These are phyloP conservation scores for Ladona fulva DNA, from an alignment of 1,140 invertebrate species.

Conservation along the genomic window DNA sequence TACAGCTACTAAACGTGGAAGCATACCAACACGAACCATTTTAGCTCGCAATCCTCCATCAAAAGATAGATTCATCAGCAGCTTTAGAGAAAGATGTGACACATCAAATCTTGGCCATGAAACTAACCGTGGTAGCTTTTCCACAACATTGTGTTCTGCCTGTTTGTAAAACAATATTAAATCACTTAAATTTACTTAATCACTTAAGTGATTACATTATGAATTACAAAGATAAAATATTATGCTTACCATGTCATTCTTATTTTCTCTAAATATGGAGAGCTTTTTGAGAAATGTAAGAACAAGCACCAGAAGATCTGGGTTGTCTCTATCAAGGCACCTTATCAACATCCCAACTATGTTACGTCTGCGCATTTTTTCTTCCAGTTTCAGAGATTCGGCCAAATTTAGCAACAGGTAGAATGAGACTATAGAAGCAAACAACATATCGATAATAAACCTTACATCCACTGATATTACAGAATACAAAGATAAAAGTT, in stretches of 20 bases:
- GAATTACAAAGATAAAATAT: slow-evolving; percentile 17
- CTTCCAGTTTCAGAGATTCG: slow-evolving; percentile 64
- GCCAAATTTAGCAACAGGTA: slow-evolving; percentile 91
- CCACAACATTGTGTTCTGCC: slow-evolving; percentile 57
- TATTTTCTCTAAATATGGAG: slow-evolving; percentile 90
- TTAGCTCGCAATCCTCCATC: slow-evolving; percentile 74
- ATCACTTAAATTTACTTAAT: slow-evolving; percentile 4
- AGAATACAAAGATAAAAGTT: too few relatives aligned
- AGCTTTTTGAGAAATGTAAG: slow-evolving; percentile 92
- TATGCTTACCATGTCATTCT: slow-evolving; percentile 71
- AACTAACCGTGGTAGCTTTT: slow-evolving; percentile 63
- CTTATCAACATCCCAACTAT: slow-evolving; percentile 82
- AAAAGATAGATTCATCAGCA: slow-evolving; percentile 96
- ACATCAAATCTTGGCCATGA: slow-evolving; percentile 69
- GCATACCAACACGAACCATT: slow-evolving; percentile 82
- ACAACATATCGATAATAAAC: neutral
- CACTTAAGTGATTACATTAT: neutral
- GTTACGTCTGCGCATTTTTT: slow-evolving; percentile 94
- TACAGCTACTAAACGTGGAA: slow-evolving; percentile 82
- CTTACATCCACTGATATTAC: too few relatives aligned
- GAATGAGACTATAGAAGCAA: slow-evolving; percentile 52
- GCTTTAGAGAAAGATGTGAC: slow-evolving; percentile 73
- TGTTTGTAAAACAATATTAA: slow-evolving; percentile 27
- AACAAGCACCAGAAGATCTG: slow-evolving; percentile 82
- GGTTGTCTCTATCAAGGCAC: slow-evolving; percentile 76